phyloP scores from a whole-genome alignment of 1,140 invertebrate species.

The Plodia interpunctella region DNA sequence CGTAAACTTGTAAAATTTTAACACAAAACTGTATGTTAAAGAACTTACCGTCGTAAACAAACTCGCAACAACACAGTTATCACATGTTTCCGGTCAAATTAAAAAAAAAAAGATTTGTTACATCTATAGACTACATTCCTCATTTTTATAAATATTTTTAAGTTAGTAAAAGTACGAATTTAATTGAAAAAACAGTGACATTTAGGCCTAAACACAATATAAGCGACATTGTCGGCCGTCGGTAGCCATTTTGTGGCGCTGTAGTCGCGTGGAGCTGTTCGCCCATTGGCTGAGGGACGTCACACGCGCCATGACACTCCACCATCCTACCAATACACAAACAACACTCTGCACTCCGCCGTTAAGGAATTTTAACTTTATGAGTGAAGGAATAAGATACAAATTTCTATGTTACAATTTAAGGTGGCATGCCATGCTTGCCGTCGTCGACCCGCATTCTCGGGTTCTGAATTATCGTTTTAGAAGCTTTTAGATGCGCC shows the following conservation, averaged over 20 bases:
- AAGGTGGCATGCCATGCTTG: conserved; percentile 33
- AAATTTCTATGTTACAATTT: neutral
- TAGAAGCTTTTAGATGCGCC: conserved; percentile 68
- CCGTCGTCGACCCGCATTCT: conserved; percentile 66
- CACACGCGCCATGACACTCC: conserved; percentile 64
- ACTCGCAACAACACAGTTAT: conserved; percentile 38
- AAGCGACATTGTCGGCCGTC: conserved; percentile 61
- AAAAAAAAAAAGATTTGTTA: conserved; percentile 25
- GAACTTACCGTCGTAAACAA: conserved; percentile 10
- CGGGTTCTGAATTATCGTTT: conserved; percentile 62
- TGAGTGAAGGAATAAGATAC: neutral
- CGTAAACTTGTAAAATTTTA: neutral
- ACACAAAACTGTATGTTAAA: neutral
- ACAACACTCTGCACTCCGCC: conserved; percentile 23
- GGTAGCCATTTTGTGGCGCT: conserved; percentile 74
- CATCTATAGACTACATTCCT: conserved; percentile 18
- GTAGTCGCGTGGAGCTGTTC: conserved; percentile 48
- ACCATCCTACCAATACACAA: conserved; percentile 58
- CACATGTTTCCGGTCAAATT: conserved; percentile 25
- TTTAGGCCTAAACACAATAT: conserved; percentile 70
- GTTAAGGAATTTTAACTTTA: neutral
- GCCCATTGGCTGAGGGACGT: conserved; percentile 73
- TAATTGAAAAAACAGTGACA: conserved; percentile 23
- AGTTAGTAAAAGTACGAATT: neutral
- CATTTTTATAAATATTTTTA: neutral